Conservation (phyloP, 2,113 vertebrate species). For the Pangasianodon hypophthalmus region DNA sequence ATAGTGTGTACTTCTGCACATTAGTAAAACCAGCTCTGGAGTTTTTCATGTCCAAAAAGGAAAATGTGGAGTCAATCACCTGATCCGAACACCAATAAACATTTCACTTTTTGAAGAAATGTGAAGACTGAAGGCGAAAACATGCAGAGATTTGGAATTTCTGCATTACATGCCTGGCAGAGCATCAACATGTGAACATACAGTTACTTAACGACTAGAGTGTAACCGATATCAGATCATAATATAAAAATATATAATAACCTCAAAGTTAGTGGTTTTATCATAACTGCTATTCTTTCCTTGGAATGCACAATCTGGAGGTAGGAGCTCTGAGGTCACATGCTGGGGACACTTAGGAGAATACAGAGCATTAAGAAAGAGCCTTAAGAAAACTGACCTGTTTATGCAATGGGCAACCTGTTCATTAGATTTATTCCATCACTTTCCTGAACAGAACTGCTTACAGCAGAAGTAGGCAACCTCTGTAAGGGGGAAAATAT, state of each 20-base stretch:
- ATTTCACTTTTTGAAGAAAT: background rate
- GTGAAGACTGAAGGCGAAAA: background rate
- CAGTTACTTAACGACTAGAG: background rate
- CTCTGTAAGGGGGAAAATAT: conserved; percentile 19
- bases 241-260: background rate
- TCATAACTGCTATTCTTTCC: background rate
- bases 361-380: no score
- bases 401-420: background rate
- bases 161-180: background rate
- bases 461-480: background rate
- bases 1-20: background rate
- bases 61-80: background rate
- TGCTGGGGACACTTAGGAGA: background rate
- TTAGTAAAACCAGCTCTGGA: background rate
- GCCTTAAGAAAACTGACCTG: background rate
- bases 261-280: background rate
- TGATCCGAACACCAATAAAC: background rate
- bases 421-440: conserved; percentile 2
- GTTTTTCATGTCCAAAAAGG: background rate
- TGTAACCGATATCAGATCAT: background rate
- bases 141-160: background rate
- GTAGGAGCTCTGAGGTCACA: background rate
- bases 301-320: background rate
- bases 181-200: background rate
- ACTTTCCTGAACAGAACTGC: background rate